A percentile compares a stretch with the other conserved stretches of the same genome.
Conservation (phyloP, 2,888 invertebrate genomes). For the Tetragonula carbonaria region DNA sequence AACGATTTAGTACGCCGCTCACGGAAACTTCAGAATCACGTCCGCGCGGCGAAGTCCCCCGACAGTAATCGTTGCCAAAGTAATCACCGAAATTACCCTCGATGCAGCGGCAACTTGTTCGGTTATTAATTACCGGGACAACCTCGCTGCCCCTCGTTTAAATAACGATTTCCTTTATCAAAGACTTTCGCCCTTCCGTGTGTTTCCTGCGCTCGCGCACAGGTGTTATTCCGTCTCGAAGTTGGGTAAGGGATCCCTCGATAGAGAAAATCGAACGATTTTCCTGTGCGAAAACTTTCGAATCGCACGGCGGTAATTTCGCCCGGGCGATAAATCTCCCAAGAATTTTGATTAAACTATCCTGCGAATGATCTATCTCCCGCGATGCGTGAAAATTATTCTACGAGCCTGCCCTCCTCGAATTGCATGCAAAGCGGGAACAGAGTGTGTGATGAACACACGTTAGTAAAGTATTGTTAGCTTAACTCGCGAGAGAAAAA, state of each 20-base stretch:
- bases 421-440: too few relatives aligned
- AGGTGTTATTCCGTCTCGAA: too few relatives aligned
- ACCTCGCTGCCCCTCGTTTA: slow-evolving; percentile 27
- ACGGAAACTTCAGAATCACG: slow-evolving; percentile 56
- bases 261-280: neutral
- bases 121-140: slow-evolving; percentile 51
- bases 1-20: slow-evolving; percentile 51
- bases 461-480: too few relatives aligned
- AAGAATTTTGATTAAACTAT: neutral
- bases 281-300: neutral
- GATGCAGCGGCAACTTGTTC: slow-evolving; percentile 48
- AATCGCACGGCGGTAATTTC: neutral
- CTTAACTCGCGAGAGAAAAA: too few relatives aligned
- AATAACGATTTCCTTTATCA: slow-evolving; percentile 48
- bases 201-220: neutral
- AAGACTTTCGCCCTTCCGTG: neutral
- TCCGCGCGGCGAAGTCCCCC: slow-evolving; percentile 19
- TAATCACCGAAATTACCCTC: slow-evolving; percentile 55
- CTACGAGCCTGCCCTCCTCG: too few relatives aligned
- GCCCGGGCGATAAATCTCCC: neutral
- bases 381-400: neutral
- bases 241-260: too few relatives aligned
- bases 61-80: slow-evolving; percentile 50
- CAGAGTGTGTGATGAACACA: too few relatives aligned
- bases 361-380: neutral